These are phyloP conservation scores for Nannoperca australis DNA, from an alignment of 2,797 vertebrate genomes.

Conservation along the genomic window DNA sequence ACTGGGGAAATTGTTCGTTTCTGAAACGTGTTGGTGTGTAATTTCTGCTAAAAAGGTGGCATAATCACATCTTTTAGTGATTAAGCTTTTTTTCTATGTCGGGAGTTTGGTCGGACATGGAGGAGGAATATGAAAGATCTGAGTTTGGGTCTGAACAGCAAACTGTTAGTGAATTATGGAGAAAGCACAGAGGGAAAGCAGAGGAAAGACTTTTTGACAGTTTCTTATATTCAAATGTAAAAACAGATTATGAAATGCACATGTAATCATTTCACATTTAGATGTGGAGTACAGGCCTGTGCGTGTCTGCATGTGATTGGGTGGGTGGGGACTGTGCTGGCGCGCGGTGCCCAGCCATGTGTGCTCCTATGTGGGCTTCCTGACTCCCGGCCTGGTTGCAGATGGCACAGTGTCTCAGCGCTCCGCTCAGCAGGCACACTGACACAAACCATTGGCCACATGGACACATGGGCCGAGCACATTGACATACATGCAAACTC, in stretches of 20 bases:
- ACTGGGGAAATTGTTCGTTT: conserved; percentile 61
- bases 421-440: conserved; percentile 72
- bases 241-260: not conserved
- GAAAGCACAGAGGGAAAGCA: not conserved
- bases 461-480: conserved; percentile 46
- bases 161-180: conserved; percentile 8
- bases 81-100: conserved; percentile 4
- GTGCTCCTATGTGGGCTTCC: conserved; percentile 85
- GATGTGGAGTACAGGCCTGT: conserved; percentile 36
- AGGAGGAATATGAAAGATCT: conserved; percentile 20
- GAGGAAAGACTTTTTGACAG: not conserved
- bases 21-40: conserved; percentile 65
- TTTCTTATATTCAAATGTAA: not conserved
- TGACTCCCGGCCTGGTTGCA: conserved; percentile 85
- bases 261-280: conserved; percentile 1
- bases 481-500: conserved; percentile 25
- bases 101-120: conserved; percentile 1
- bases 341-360: conserved; percentile 80
- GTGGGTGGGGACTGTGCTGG: conserved; percentile 74
- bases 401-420: conserved; percentile 82
- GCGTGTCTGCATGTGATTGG: conserved; percentile 48
- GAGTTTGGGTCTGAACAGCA: conserved; percentile 10
- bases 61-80: conserved; percentile 62
- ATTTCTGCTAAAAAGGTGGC: conserved; percentile 66
- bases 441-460: conserved; percentile 75